Evolutionary conservation across 2,888 invertebrate species (phyloP).

Genomic region (Copidosoma aretas): DNA sequence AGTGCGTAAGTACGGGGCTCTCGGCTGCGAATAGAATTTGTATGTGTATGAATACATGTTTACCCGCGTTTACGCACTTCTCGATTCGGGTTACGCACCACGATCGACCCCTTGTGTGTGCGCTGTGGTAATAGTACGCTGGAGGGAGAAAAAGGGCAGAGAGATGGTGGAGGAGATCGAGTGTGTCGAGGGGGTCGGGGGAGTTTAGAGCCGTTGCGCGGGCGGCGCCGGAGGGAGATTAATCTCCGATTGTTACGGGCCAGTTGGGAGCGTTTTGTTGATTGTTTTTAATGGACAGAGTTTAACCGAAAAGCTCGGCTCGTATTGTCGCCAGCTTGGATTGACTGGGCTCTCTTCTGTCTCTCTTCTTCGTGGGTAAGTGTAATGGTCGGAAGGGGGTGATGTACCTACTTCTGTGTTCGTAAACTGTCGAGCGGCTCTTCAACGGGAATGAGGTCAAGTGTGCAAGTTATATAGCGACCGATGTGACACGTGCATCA

Average conservation of each 20-base stretch:
- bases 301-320: background rate
- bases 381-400: background rate
- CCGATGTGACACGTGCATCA: too few relatives aligned
- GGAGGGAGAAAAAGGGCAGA: background rate
- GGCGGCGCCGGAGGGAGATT: background rate
- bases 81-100: conserved; percentile 23
- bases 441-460: too few relatives aligned
- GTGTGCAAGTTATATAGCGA: too few relatives aligned
- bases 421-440: background rate
- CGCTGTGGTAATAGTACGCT: too few relatives aligned
- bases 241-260: conserved; percentile 18
- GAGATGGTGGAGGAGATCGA: too few relatives aligned
- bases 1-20: background rate
- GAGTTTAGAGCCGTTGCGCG: background rate
- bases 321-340: background rate
- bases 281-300: conserved; percentile 1
- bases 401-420: background rate
- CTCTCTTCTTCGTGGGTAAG: too few relatives aligned
- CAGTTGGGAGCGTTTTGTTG: conserved; percentile 3
- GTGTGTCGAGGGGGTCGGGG: background rate
- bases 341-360: background rate
- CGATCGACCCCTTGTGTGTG: background rate
- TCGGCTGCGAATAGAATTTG: conserved; percentile 36
- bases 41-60: conserved; percentile 18
- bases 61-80: background rate